Conservation (phyloP, 2,888 invertebrate genomes). For the Anodontia alba region DNA sequence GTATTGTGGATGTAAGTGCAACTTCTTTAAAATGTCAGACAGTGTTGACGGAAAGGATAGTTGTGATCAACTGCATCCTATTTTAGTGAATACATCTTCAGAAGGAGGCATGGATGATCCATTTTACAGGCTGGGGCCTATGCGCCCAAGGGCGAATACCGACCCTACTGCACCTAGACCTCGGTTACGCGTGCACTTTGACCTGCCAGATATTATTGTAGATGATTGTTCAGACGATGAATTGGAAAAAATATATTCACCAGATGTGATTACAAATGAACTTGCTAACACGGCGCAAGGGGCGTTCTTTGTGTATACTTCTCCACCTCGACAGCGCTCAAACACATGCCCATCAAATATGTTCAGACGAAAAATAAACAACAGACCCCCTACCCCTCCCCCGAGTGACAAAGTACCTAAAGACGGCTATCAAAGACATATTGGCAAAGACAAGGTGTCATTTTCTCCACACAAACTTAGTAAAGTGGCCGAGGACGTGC, state of each 20-base stretch:
- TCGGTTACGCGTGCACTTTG: constrained; percentile 51
- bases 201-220: constrained; percentile 59
- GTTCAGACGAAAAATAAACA: constrained; percentile 39
- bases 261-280: constrained; percentile 47
- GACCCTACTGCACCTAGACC: constrained; percentile 55
- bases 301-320: constrained; percentile 62
- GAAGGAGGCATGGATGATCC: constrained; percentile 30
- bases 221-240: constrained; percentile 62
- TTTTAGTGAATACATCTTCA: not conserved
- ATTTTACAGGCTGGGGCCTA: constrained; percentile 30
- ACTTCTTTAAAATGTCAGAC: not conserved
- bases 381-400: constrained; percentile 22
- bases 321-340: constrained; percentile 56
- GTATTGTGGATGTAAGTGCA: not conserved
- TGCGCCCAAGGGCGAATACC: constrained; percentile 59
- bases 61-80: not conserved
- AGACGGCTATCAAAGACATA: constrained; percentile 30
- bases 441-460: constrained; percentile 49
- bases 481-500: constrained; percentile 47
- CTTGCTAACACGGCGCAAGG: constrained; percentile 55
- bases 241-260: constrained; percentile 32
- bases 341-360: constrained; percentile 57
- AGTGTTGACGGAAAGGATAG: not conserved
- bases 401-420: constrained; percentile 41
- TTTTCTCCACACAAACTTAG: constrained; percentile 51